These are phyloP conservation scores for Carassius auratus DNA, from an alignment of 2,113 vertebrate species.

Conservation along the genomic window DNA sequence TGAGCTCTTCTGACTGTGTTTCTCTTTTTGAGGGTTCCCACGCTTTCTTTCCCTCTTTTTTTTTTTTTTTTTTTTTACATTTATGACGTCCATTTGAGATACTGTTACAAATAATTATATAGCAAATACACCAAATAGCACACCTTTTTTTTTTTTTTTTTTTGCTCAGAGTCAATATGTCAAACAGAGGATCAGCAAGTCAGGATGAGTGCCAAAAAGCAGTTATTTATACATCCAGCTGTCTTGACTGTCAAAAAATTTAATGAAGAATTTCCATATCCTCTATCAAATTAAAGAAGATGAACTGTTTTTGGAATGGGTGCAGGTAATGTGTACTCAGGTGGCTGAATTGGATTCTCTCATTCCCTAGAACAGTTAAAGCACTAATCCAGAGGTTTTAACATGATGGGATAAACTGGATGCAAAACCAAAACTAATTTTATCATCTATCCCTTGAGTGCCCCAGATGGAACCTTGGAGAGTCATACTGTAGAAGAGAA, in stretches of 20 bases:
- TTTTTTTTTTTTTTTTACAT: too few species aligned
- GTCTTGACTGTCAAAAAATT: neutral
- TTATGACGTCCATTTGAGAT: too few species aligned
- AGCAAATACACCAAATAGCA: constrained; percentile 14
- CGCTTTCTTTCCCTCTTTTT: neutral
- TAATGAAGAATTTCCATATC: too few species aligned
- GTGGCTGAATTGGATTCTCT: neutral
- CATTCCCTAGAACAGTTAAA: constrained; percentile 19
- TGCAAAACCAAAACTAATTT: constrained; percentile 8
- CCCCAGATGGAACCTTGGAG: neutral
- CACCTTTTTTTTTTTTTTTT: neutral
- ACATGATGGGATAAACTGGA: neutral
- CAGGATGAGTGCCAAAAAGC: constrained; percentile 22
- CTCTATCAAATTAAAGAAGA: constrained; percentile 21
- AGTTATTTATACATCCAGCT: constrained; percentile 23
- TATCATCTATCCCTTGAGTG: neutral
- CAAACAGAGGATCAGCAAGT: constrained; percentile 26
- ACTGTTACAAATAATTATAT: neutral
- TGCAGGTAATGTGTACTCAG: constrained; percentile 17
- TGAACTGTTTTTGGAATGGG: constrained; percentile 9
- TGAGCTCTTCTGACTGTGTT: neutral
- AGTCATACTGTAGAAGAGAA: neutral
- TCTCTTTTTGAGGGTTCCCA: neutral
- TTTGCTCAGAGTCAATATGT: neutral
- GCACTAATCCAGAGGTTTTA: constrained; percentile 4